Percentiles rank a stretch among this genome's conserved stretches.
Conservation (phyloP, 1,140 invertebrate species). For the Limonius californicus region DNA sequence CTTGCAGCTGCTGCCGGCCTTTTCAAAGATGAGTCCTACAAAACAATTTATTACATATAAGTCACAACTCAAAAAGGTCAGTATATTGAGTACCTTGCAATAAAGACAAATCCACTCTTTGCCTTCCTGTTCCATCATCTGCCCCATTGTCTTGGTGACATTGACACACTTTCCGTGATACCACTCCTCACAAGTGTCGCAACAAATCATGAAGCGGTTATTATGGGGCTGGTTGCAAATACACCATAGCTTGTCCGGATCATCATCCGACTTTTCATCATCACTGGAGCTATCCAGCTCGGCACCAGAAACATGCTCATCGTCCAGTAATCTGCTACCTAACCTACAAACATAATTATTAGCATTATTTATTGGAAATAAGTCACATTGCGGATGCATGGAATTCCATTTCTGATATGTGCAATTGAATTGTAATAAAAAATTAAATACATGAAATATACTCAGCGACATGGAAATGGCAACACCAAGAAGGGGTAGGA, state of each 20-base stretch:
- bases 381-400: no score
- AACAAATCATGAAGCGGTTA: constrained; percentile 97
- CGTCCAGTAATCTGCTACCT: constrained; percentile 30
- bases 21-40: constrained; percentile 39
- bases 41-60: not conserved
- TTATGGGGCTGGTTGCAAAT: constrained; percentile 93
- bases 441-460: no score
- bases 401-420: no score
- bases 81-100: constrained; percentile 62
- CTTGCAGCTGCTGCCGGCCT: constrained; percentile 42
- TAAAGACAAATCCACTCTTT: constrained; percentile 89
- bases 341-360: constrained; percentile 27
- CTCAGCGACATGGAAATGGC: no score
- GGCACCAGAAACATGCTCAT: constrained; percentile 45
- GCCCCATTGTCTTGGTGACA: constrained; percentile 84
- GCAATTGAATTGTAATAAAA: no score
- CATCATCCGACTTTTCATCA: constrained; percentile 65
- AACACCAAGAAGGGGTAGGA: no score
- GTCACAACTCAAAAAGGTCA: no score
- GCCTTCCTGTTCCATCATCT: constrained; percentile 85
- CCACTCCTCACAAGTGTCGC: constrained; percentile 95
- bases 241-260: constrained; percentile 93
- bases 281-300: constrained; percentile 40
- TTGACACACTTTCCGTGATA: constrained; percentile 94
- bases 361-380: not conserved